These are phyloP conservation scores for Drosophila flavopinicola DNA, from an alignment of 2,888 invertebrate species.

Conservation along the genomic window DNA sequence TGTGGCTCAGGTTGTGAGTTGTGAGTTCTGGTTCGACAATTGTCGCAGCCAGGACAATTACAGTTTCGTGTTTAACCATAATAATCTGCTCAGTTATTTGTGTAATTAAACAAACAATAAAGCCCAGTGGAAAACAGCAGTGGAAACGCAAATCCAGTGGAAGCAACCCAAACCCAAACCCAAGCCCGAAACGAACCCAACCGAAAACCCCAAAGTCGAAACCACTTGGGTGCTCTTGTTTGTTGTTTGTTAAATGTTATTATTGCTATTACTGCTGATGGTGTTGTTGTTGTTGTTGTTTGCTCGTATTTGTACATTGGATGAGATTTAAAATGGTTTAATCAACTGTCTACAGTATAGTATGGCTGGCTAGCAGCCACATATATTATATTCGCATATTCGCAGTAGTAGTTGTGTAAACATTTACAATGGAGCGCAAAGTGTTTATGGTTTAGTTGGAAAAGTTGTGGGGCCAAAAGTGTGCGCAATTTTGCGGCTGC, in stretches of 20 bases:
- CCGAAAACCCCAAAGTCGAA: constrained; percentile 43
- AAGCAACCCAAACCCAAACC: constrained; percentile 5
- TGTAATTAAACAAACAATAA: constrained; percentile 76
- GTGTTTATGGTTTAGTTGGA: constrained; percentile 46
- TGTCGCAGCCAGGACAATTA: constrained; percentile 71
- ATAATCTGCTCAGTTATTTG: constrained; percentile 74
- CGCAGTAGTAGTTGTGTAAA: constrained; percentile 32
- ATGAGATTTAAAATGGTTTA: constrained; percentile 70
- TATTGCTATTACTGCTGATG: constrained; percentile 38
- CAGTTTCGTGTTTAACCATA: constrained; percentile 77
- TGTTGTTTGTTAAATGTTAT: constrained; percentile 56
- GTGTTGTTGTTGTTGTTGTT: constrained; percentile 14
- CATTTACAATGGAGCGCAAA: constrained; percentile 50
- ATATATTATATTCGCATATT: neutral
- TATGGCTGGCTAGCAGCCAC: neutral
- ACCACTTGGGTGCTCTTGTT: constrained; percentile 45
- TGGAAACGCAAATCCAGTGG: constrained; percentile 15
- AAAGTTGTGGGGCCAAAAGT: constrained; percentile 32
- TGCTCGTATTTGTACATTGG: constrained; percentile 28
- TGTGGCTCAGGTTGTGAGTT: too few relatives aligned
- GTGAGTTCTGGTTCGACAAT: constrained; percentile 41
- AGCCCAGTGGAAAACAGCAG: constrained; percentile 27
- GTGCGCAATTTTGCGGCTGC: constrained; percentile 30
- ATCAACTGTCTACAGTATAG: constrained; percentile 58
- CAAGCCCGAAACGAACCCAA: too few relatives aligned